Evolutionary conservation across 1,140 invertebrate genomes (phyloP).

Genomic region (Bradynema listronoti): DNA sequence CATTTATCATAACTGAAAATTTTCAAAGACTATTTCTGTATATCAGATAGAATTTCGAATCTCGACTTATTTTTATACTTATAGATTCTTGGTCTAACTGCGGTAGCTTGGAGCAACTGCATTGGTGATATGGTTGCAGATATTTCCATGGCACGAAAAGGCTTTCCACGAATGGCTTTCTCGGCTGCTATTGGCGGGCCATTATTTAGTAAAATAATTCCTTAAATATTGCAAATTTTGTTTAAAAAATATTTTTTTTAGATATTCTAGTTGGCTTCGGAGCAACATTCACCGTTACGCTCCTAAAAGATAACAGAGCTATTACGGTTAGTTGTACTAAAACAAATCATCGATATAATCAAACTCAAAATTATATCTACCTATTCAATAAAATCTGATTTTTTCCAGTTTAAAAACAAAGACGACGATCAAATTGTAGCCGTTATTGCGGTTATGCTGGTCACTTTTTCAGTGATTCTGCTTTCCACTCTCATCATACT

Average conservation of each 20-base stretch:
- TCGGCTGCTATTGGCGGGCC: constrained; percentile 70
- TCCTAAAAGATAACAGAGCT: constrained; percentile 56
- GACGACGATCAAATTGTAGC: constrained; percentile 44
- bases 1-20: constrained; percentile 4
- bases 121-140: constrained; percentile 69
- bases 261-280: constrained; percentile 64
- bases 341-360: neutral
- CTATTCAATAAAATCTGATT: neutral
- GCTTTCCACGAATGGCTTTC: constrained; percentile 68
- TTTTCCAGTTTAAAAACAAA: neutral
- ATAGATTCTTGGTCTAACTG: constrained; percentile 66
- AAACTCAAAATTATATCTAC: neutral
- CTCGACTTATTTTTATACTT: neutral
- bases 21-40: neutral
- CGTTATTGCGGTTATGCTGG: constrained; percentile 59
- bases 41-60: neutral
- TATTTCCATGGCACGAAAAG: constrained; percentile 65
- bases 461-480: constrained; percentile 59
- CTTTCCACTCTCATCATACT: constrained; percentile 59
- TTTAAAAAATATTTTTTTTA: too few relatives aligned
- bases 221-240: neutral
- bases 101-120: constrained; percentile 70
- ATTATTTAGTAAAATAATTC: constrained; percentile 67
- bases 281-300: constrained; percentile 62
- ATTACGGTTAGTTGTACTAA: constrained; percentile 27